These are phyloP conservation scores for Myopa tessellatipennis DNA, from an alignment of 2,888 invertebrate species.

Conservation along the genomic window DNA sequence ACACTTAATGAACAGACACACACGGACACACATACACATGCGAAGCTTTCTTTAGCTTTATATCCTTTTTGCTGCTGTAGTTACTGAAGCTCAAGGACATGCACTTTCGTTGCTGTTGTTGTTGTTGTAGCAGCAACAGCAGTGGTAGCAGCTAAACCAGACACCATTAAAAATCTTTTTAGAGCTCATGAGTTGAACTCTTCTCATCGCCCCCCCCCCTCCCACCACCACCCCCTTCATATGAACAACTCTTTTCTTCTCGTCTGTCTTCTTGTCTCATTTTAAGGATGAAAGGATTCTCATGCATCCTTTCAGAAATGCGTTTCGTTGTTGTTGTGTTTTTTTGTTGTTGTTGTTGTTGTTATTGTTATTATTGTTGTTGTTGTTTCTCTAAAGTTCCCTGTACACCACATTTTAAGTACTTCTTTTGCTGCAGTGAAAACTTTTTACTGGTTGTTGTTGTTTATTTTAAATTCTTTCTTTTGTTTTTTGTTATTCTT, in stretches of 20 bases:
- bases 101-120: constrained; percentile 6
- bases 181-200: background rate
- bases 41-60: background rate
- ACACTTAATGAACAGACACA: constrained; percentile 13
- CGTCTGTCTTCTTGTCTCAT: no score
- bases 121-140: background rate
- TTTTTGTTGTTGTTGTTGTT: no score
- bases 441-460: background rate
- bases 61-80: background rate
- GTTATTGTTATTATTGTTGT: no score
- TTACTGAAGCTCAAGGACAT: constrained; percentile 15
- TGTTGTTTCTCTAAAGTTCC: background rate
- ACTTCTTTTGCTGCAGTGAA: background rate
- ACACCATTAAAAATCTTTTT: constrained; percentile 56
- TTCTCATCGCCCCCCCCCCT: background rate
- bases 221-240: background rate
- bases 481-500: background rate
- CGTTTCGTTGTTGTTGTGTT: no score
- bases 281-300: no score
- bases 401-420: constrained; percentile 27
- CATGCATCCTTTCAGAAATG: no score
- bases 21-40: background rate
- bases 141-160: constrained; percentile 10
- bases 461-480: background rate
- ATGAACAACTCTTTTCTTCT: background rate